Evolutionary conservation across 2,113 vertebrate genomes (phyloP), one percentile per base, ranked within the genome.

Genomic region (Hepsetus odoe): DNA sequence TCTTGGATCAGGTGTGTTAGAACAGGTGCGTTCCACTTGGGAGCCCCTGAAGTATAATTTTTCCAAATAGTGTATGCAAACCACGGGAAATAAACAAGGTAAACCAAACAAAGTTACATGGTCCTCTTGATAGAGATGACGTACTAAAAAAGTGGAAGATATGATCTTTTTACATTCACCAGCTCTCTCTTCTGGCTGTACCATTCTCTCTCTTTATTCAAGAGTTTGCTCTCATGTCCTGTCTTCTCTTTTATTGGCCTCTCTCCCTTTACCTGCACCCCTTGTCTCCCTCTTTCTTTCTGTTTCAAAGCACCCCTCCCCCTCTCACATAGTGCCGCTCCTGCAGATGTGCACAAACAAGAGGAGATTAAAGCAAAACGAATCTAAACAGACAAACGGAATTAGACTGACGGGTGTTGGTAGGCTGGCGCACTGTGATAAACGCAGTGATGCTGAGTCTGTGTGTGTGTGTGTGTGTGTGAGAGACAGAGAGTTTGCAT

Each of bases 361-460:
- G 89, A 86, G 87, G 86, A 91, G 90, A 92, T 91, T 92, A 92
- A 92, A 92, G 90, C 89, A 89, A 92, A 93, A 91, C 87, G 85
- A 92, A 93, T 92, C 91, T 91, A 91, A 92, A 92, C 91, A 92
- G 91, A 92, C 90, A 92, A 93, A 92, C 86, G 88, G 91, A 92
- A 93, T 93, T 93, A 92, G 90, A 92, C 88, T 92, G 91, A 92
- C 90, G 89, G 92, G 90, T 92, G 90, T 91, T 90, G 89, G 87
- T 88, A 88, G 91, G 89, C 91, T 92, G 92, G 89, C 89, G 88
- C 87, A 86, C 88, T 88, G 90, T 92, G 91, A 92, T 94, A 92
- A 93, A 91, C 89, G 90, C 89, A 89, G 90, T 91, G 90, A 90
- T 86, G 89, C 88, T 88, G 83, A 83, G 84, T 87, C 65, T 90